Evolutionary conservation across 35 echinoderm and acorn worm genomes (phyloP).

Genomic region (Patiria miniata): DNA sequence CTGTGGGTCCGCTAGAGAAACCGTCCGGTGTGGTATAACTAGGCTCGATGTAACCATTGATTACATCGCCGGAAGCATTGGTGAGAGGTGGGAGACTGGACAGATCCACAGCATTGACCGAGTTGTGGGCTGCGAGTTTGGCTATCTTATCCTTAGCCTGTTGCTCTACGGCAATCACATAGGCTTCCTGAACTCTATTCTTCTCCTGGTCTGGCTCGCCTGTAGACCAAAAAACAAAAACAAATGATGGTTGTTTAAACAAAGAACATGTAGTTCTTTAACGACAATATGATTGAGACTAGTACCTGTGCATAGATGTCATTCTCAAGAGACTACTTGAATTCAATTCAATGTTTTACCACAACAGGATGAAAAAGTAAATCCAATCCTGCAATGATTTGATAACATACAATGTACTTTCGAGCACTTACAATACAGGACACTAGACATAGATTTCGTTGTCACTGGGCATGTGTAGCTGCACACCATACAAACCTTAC

Average conservation of each 20-base stretch:
- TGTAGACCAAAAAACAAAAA: not conserved
- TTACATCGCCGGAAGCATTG: constrained; percentile 46
- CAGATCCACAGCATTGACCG: constrained; percentile 71
- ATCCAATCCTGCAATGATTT: no score
- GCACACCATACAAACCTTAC: no score
- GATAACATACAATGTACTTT: no score
- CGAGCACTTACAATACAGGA: no score
- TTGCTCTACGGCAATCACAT: constrained; percentile 89
- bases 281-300: not conserved
- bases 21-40: not conserved
- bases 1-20: not conserved
- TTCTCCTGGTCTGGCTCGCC: constrained; percentile 63
- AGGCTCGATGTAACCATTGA: constrained; percentile 71
- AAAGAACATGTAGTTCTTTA: no score
- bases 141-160: constrained; percentile 75
- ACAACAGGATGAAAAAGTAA: not conserved
- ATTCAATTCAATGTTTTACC: not conserved
- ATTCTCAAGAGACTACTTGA: not conserved
- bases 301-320: not conserved
- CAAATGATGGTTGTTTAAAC: no score
- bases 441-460: no score
- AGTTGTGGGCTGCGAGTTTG: constrained; percentile 70
- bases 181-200: constrained; percentile 87
- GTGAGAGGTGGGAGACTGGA: constrained; percentile 43
- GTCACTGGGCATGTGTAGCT: no score